Evolutionary conservation across 2,888 invertebrate genomes (phyloP).

Genomic region (Physocephala rufipes): DNA sequence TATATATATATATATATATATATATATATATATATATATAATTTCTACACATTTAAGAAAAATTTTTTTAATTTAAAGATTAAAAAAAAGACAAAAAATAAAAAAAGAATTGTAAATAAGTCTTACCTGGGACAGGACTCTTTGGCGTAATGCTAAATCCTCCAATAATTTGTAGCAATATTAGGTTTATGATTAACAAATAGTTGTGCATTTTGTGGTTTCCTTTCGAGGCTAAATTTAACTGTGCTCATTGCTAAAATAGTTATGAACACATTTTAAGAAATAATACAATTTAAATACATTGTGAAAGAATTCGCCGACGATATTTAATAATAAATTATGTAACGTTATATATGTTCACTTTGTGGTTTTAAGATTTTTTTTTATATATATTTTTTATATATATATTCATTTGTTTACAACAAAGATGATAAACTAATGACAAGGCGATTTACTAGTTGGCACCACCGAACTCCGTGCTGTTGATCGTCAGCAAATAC

Average conservation of each 20-base stretch:
- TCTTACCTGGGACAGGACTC: constrained; percentile 59
- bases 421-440: no score
- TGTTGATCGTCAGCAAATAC: no score
- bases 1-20: no score
- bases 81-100: not conserved
- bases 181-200: constrained; percentile 62
- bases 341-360: not conserved
- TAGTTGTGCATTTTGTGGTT: constrained; percentile 58
- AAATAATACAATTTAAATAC: not conserved
- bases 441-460: no score
- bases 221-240: not conserved
- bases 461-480: no score
- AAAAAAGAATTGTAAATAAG: not conserved
- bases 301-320: not conserved
- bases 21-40: constrained; percentile 1
- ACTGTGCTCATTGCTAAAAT: constrained; percentile 14
- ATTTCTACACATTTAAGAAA: not conserved
- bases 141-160: constrained; percentile 57
- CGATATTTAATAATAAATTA: no score
- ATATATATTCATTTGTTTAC: not conserved
- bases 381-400: not conserved
- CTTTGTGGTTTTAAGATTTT: not conserved
- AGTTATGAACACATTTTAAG: not conserved
- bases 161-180: constrained; percentile 60
- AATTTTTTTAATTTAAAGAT: not conserved